Evolutionary conservation across 2,113 vertebrate species (phyloP).

Genomic region (Misgurnus anguillicaudatus): DNA sequence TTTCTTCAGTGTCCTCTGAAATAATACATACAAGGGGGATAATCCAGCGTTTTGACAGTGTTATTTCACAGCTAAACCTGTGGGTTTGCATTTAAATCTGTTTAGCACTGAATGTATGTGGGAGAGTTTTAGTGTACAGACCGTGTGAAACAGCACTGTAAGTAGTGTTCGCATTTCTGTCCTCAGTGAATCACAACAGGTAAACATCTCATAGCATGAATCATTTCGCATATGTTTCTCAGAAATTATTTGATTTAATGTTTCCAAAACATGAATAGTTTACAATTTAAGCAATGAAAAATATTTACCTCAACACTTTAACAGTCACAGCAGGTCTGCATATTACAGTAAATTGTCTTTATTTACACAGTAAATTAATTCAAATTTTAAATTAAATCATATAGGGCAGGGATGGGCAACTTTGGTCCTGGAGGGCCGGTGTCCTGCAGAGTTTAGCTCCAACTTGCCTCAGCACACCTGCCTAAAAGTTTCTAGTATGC

Average conservation of each 20-base stretch:
- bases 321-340: too few relatives aligned
- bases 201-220: slow-evolving; percentile 11
- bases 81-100: slow-evolving; percentile 43
- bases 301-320: too few relatives aligned
- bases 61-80: slow-evolving; percentile 34
- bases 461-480: too few relatives aligned
- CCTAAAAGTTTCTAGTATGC: too few relatives aligned
- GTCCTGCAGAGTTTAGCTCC: too few relatives aligned
- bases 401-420: too few relatives aligned
- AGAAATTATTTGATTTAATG: background rate
- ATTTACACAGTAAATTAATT: too few relatives aligned
- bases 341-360: too few relatives aligned
- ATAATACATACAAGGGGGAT: slow-evolving; percentile 38
- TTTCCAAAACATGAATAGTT: background rate
- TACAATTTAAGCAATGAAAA: too few relatives aligned
- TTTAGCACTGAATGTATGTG: background rate
- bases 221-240: background rate
- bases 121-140: background rate
- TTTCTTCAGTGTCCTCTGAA: slow-evolving; percentile 36
- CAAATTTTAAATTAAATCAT: too few relatives aligned
- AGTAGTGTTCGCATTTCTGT: slow-evolving; percentile 16
- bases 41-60: slow-evolving; percentile 27
- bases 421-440: too few relatives aligned
- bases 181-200: slow-evolving; percentile 6
- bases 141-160: slow-evolving; percentile 17